Evolutionary conservation across 2,797 vertebrate species (phyloP).

Genomic region (Onychomys arenicola): DNA sequence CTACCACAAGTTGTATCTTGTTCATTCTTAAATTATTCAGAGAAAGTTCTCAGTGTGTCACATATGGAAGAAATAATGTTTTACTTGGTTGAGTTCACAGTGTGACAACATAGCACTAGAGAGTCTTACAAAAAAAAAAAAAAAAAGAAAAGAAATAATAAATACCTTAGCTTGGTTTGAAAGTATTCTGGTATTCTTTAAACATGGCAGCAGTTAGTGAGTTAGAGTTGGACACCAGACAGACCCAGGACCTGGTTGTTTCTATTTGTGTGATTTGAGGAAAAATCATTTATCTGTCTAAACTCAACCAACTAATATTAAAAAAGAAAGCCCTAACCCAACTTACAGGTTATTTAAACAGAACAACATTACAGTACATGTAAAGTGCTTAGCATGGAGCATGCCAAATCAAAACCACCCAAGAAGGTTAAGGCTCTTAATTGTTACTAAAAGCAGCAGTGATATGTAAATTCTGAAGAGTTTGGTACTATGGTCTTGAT

Average conservation of each 20-base stretch:
- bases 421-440: neutral
- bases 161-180: slow-evolving; percentile 17
- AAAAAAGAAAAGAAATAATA: slow-evolving; percentile 1
- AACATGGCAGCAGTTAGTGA: neutral
- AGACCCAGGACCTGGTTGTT: neutral
- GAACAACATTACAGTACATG: neutral
- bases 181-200: neutral
- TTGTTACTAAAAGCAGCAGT: neutral
- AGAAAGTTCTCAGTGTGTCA: neutral
- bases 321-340: neutral
- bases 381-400: neutral
- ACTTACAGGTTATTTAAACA: neutral
- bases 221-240: neutral
- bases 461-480: neutral
- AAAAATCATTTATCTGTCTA: slow-evolving; percentile 28
- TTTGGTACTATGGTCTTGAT: neutral
- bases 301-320: slow-evolving; percentile 19
- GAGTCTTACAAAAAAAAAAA: neutral
- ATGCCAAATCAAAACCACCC: neutral
- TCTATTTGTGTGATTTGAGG: neutral
- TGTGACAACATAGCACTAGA: neutral
- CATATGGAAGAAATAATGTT: neutral
- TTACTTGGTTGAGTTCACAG: slow-evolving; percentile 24
- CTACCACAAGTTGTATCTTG: neutral
- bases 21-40: neutral